phyloP scores from a whole-genome alignment of 2,797 vertebrate genomes.

The Tachyglossus aculeatus region DNA sequence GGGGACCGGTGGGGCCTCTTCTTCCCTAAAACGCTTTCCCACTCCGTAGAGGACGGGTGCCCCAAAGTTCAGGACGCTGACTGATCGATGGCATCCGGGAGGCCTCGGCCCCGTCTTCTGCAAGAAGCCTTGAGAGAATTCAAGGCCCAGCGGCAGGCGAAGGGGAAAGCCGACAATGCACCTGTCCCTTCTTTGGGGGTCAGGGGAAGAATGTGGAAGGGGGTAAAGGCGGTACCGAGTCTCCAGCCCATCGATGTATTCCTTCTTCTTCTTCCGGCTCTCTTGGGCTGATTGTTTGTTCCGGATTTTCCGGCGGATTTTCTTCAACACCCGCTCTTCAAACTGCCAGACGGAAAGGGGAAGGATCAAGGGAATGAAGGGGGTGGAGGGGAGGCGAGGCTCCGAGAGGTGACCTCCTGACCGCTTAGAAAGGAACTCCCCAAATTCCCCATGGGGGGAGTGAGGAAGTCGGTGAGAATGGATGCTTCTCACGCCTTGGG shows the following conservation, averaged over 20 bases:
- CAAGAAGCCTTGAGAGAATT: too few relatives aligned
- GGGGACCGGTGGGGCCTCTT: not conserved
- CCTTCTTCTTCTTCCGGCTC: slow-evolving; percentile 94
- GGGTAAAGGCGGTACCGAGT: slow-evolving; percentile 74
- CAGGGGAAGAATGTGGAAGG: not conserved
- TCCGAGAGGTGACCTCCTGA: accelerated
- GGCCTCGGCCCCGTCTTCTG: not conserved
- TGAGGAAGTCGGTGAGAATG: not conserved
- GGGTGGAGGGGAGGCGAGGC: accelerated
- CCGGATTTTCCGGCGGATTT: slow-evolving; percentile 94
- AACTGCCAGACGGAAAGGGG: slow-evolving; percentile 65
- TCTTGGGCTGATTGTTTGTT: slow-evolving; percentile 97
- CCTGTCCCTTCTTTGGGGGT: not conserved
- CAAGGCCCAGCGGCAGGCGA: too few relatives aligned
- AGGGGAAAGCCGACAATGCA: not conserved
- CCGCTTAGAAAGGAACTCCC: not conserved
- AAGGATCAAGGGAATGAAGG: accelerated
- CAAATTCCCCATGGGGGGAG: too few relatives aligned
- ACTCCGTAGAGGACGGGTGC: too few relatives aligned
- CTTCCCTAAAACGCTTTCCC: too few relatives aligned
- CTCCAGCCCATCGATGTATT: slow-evolving; percentile 91
- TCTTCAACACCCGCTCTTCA: slow-evolving; percentile 92
- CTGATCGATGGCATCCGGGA: not conserved
- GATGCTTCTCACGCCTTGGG: not conserved
- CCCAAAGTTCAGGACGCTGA: too few relatives aligned